Base-by-base conservation (phyloP, 2,113 vertebrate genomes). In the Eptesicus fuscus region DNA sequence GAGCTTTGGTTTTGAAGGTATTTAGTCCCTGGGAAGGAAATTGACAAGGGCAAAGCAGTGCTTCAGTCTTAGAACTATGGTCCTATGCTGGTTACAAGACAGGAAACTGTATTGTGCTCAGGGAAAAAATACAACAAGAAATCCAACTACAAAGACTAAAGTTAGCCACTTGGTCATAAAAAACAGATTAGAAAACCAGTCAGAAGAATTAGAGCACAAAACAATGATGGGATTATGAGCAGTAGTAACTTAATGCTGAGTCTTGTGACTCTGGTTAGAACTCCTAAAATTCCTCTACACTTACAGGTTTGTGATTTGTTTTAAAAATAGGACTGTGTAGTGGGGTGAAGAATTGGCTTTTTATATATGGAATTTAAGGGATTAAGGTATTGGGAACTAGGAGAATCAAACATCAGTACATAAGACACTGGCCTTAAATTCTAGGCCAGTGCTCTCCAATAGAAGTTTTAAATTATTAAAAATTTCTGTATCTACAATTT, bases 401-500 rank as follows among this genome's bases (percentile, higher is more conserved):
- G 32, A 74, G 28, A 25, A 74, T 23, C 10, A 61, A 35, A 47
- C 3, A 47, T 91, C 22, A 42, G 25, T 67, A 42, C 47, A 11
- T 67, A 20, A 71, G 14, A 47, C 4, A 30, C 2, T 77, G 16
- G 1, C 35, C 20, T 94, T 42, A 61, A 4, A 78, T 18, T 84
- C 12, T 70, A 25, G 9, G 71, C 71, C 88, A 94, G 35, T 65
- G 4, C 5, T 73, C 22, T 56, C 9, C 32, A 82, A 14, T 32
- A 82, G 44, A 95, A 91, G 18, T 47, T 87, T 25, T 49, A 91
- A 87, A 53, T 86, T 79, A 91, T 30, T 85, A n/a, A 56, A 22
- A 82, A 65, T 53, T 65, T 35, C 28, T 53, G 0, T 79, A 73
- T 73, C 20, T 80, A 30, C 7, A 63, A 2, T 85, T 47, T 74